phyloP scores from a whole-genome alignment of 23 tunicate genomes.

The Ascidia mentula region DNA sequence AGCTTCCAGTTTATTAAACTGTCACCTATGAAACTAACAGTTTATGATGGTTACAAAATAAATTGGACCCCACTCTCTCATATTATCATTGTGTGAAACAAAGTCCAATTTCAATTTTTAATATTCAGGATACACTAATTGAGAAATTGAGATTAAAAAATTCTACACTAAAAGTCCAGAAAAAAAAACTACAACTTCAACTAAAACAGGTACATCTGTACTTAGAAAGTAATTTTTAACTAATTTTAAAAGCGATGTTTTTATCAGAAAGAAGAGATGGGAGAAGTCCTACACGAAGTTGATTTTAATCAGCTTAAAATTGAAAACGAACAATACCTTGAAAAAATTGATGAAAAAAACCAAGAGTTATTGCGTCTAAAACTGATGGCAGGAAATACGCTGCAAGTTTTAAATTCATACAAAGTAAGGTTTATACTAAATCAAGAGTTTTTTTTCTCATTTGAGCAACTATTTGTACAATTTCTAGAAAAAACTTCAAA shows the following conservation, averaged over 20 bases:
- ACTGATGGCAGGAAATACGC: constrained; percentile 94
- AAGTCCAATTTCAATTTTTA: too few relatives aligned
- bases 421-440: constrained; percentile 27
- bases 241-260: not conserved
- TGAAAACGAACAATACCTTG: constrained; percentile 86
- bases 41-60: too few relatives aligned
- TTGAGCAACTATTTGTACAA: not conserved
- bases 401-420: constrained; percentile 77
- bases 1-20: too few relatives aligned
- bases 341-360: constrained; percentile 96
- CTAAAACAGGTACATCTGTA: constrained; percentile 61
- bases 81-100: too few relatives aligned
- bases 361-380: constrained; percentile 84
- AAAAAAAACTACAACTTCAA: constrained; percentile 76
- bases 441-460: not conserved
- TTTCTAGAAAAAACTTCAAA: constrained; percentile 65
- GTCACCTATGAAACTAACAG: too few relatives aligned
- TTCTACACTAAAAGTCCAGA: constrained; percentile 81
- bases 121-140: constrained; percentile 72
- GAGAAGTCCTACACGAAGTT: constrained; percentile 94
- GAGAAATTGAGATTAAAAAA: constrained; percentile 87
- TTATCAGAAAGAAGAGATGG: constrained; percentile 95
- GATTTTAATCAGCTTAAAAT: constrained; percentile 94
- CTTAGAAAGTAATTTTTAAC: not conserved
- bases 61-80: too few relatives aligned